phyloP scores from a whole-genome alignment of 1,140 invertebrate species.

The Listronotus oregonensis region DNA sequence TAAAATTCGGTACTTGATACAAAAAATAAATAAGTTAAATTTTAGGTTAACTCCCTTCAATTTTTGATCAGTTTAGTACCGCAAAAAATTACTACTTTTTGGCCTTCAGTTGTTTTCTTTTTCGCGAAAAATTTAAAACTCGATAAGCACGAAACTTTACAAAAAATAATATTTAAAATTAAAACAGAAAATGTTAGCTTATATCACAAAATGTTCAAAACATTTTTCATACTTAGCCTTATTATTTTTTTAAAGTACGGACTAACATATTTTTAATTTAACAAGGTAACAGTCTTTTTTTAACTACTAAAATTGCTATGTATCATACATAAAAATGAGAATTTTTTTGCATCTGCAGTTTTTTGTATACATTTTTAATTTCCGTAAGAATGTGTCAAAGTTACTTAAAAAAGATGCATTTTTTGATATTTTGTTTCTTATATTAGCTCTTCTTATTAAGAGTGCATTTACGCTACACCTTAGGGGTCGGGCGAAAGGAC shows the following conservation, averaged over 20 bases:
- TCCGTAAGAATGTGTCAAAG: too few relatives aligned
- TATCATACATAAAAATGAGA: constrained; percentile 18
- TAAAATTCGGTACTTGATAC: too few relatives aligned
- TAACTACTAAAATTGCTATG: constrained; percentile 51
- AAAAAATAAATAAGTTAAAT: too few relatives aligned
- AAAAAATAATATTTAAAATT: constrained; percentile 7
- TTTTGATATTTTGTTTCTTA: too few relatives aligned
- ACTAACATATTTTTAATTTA: constrained; percentile 51
- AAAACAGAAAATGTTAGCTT: constrained; percentile 13
- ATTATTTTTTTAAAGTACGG: constrained; percentile 36
- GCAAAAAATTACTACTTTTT: constrained; percentile 11
- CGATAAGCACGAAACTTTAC: constrained; percentile 3
- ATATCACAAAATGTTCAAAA: constrained; percentile 54
- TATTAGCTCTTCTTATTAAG: too few relatives aligned
- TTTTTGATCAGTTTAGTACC: too few relatives aligned
- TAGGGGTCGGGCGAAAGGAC: too few relatives aligned
- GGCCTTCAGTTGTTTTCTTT: constrained; percentile 10
- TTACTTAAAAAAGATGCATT: too few relatives aligned
- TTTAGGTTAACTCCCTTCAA: too few relatives aligned
- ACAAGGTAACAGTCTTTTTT: constrained; percentile 57
- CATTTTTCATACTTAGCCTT: constrained; percentile 42
- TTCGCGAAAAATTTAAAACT: background rate
- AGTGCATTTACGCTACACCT: too few relatives aligned
- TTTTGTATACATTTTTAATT: too few relatives aligned
- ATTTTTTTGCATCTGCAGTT: background rate